Base-by-base conservation (phyloP, 1,140 invertebrate genomes). In the Zaprionus nigranus region DNA sequence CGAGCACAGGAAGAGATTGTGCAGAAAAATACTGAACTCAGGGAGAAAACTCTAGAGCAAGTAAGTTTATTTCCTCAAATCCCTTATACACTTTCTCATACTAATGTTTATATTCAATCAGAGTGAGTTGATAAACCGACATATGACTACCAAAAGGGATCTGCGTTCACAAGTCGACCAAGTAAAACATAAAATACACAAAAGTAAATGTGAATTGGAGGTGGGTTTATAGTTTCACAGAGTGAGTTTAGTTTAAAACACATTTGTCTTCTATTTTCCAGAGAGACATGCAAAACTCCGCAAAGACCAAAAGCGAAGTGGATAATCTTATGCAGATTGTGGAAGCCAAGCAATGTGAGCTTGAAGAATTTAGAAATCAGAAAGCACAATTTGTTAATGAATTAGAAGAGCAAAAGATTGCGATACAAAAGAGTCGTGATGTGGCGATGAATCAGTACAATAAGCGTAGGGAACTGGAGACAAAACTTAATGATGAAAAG, bases 401-500 rank as follows among this genome's bases (percentile, higher is more conserved):
- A n/a, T 17, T 88, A 4, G 74, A 90, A 43, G n/a, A 17, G 5
- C 53, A 58, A 11, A 78, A 62, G 12, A n/a, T 30, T 13, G 38
- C 26, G 2, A 71, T 73, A 20, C 17, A 24, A 22, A 38, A n/a
- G 2, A 24, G 38, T 26, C 43, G 62, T 7, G 43, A 78, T 1
- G 2, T 9, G 5, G 72, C 78, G 6, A 84, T 90, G 65, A 75
- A 43, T 1, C 67, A 79, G 24, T 79, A 81, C 22, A 79, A 69
- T 54, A 79, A 69, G 20, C 71, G 84, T 7, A 84, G 51, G 57
- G 68, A 72, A 43, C 46, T 86, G 26, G 91, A 90, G 51, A 58
- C 61, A 24, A 66, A 56, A 30, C 28, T 92, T 5, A 91, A 92
- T 57, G 91, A 92, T 46, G 80, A 90, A 49, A 70, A 77, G 53